Percentiles rank a stretch among this genome's conserved stretches.
Evolutionary conservation across 2,113 vertebrate species (phyloP).

Genomic region (Xenotilapia caudafasciata): DNA sequence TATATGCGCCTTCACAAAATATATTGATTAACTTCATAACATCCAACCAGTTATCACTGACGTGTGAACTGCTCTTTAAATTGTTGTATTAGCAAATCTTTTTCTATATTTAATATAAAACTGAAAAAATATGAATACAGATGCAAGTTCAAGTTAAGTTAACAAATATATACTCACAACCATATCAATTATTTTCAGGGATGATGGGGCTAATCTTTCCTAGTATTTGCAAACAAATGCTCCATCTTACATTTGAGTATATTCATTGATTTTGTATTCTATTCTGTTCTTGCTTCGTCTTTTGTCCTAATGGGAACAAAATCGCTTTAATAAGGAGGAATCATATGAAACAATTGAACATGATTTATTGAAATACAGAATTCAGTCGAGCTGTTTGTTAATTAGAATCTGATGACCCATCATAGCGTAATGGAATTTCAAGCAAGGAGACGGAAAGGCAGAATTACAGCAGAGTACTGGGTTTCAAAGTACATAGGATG

Average conservation of each 20-base stretch:
- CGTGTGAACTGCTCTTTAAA: accelerated
- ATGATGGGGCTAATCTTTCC: neutral
- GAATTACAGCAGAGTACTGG: neutral
- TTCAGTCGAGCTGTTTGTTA: neutral
- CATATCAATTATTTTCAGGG: accelerated
- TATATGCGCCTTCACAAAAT: neutral
- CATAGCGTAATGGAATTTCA: neutral
- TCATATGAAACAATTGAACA: neutral
- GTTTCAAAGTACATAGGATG: neutral
- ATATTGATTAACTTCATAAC: neutral
- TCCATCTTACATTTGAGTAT: neutral
- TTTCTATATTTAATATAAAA: neutral
- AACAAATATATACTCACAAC: neutral
- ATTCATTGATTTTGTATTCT: neutral
- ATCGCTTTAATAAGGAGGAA: neutral
- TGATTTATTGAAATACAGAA: neutral
- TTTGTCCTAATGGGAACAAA: accelerated
- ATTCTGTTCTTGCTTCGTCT: accelerated
- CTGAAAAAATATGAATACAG: neutral
- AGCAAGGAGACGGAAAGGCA: accelerated
- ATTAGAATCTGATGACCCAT: neutral
- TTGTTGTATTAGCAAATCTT: neutral
- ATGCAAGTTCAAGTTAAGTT: neutral
- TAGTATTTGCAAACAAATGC: neutral
- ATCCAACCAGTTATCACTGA: neutral